These are phyloP conservation scores for Lasioglossum baleicum DNA, from an alignment of 1,140 invertebrate species.

Conservation along the genomic window DNA sequence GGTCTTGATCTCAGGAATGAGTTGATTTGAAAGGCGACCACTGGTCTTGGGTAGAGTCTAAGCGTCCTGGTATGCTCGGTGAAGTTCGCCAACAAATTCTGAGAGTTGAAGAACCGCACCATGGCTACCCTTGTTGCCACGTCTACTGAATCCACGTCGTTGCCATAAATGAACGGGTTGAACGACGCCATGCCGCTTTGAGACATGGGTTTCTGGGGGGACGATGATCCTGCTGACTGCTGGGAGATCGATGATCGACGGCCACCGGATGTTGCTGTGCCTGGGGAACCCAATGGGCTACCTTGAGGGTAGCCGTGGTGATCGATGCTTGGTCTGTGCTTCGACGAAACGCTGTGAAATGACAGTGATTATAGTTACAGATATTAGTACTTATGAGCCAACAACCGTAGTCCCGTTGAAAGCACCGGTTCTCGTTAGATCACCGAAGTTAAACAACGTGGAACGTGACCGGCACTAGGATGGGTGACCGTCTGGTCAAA, in stretches of 20 bases:
- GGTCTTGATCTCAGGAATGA: constrained; percentile 97
- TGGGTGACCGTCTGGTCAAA: too few relatives aligned
- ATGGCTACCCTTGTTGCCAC: constrained; percentile 99
- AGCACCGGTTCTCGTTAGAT: too few relatives aligned
- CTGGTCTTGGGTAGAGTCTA: constrained; percentile 97
- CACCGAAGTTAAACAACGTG: too few relatives aligned
- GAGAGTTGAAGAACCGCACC: constrained; percentile 99
- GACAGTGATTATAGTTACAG: too few relatives aligned
- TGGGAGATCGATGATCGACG: constrained; percentile 72
- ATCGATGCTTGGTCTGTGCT: constrained; percentile 71
- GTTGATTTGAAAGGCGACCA: constrained; percentile 99
- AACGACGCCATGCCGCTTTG: constrained; percentile 77
- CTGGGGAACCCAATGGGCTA: constrained; percentile 68
- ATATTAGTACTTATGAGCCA: too few relatives aligned
- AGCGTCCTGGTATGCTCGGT: constrained; percentile 98
- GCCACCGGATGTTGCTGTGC: constrained; percentile 63
- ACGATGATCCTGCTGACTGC: constrained; percentile 50
- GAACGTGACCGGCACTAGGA: too few relatives aligned
- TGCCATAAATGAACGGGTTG: constrained; percentile 96
- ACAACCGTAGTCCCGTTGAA: too few relatives aligned
- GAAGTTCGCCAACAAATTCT: constrained; percentile 98
- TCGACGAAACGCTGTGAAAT: constrained; percentile 65
- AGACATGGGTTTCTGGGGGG: constrained; percentile 44
- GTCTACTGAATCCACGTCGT: constrained; percentile 98
- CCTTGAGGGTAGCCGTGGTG: constrained; percentile 36